Percentiles rank a stretch among this genome's conserved stretches.
Conservation (phyloP, 2,797 vertebrate genomes). For the Amniataba percoides region DNA sequence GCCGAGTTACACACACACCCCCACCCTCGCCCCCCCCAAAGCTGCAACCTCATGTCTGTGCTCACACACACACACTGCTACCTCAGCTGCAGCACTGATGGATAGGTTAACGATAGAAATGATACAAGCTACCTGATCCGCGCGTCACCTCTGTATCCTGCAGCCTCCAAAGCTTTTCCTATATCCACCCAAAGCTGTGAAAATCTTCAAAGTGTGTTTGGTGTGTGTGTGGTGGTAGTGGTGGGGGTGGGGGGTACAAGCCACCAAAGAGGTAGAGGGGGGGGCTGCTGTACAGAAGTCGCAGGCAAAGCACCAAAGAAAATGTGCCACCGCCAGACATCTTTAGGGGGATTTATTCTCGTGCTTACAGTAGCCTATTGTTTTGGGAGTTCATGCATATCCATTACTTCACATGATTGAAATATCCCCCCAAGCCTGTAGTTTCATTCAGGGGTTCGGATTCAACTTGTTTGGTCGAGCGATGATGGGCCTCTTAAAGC, state of each 20-base stretch:
- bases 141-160: slow-evolving; percentile 60
- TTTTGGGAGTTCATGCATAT: slow-evolving; percentile 74
- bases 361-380: slow-evolving; percentile 74
- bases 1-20: slow-evolving; percentile 18
- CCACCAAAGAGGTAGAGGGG: neutral
- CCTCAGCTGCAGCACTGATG: slow-evolving; percentile 34
- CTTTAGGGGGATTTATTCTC: slow-evolving; percentile 66
- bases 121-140: slow-evolving; percentile 65
- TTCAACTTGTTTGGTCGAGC: slow-evolving; percentile 68
- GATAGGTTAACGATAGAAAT: slow-evolving; percentile 61
- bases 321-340: slow-evolving; percentile 63
- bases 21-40: slow-evolving; percentile 50
- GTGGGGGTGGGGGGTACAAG: slow-evolving; percentile 1
- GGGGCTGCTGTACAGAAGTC: slow-evolving; percentile 50
- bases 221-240: slow-evolving; percentile 3
- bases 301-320: slow-evolving; percentile 60
- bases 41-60: slow-evolving; percentile 34
- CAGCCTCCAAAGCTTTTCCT: slow-evolving; percentile 47
- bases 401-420: slow-evolving; percentile 75
- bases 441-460: slow-evolving; percentile 70
- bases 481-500: slow-evolving; percentile 56
- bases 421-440: slow-evolving; percentile 63
- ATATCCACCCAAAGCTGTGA: slow-evolving; percentile 54
- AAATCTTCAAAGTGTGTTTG: slow-evolving; percentile 73
- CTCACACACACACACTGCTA: slow-evolving; percentile 22